phyloP scores from a whole-genome alignment of 2,888 invertebrate species.

The Gasteruption jaculator region DNA sequence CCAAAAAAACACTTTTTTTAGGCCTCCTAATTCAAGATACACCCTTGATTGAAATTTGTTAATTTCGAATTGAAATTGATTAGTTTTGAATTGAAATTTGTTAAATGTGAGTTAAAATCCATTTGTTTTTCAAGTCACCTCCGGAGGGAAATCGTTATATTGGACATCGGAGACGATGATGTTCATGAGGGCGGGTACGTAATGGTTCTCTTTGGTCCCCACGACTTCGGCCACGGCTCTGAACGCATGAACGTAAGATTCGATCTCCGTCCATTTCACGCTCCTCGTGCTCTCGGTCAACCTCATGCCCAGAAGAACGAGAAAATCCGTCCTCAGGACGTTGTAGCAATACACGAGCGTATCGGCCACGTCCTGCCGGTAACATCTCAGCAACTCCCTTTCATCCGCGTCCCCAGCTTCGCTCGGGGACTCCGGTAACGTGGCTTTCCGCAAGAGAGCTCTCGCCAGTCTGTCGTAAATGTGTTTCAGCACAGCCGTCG shows the following conservation, averaged over 20 bases:
- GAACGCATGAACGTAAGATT: slow-evolving; percentile 55
- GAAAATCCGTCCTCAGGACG: slow-evolving; percentile 70
- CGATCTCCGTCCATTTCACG: slow-evolving; percentile 57
- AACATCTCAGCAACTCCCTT: slow-evolving; percentile 75
- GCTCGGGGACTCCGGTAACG: slow-evolving; percentile 57
- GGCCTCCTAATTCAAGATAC: too few relatives aligned
- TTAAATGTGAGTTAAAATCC: too few relatives aligned
- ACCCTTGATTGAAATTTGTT: too few relatives aligned
- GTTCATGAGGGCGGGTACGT: slow-evolving; percentile 54
- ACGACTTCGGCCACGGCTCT: slow-evolving; percentile 56
- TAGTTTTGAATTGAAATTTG: too few relatives aligned
- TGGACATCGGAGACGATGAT: slow-evolving; percentile 41
- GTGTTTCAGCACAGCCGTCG: slow-evolving; percentile 57
- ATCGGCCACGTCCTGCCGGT: slow-evolving; percentile 81
- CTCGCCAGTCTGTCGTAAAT: slow-evolving; percentile 76
- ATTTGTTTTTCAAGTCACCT: too few relatives aligned
- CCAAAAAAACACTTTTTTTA: too few relatives aligned
- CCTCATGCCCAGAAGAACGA: slow-evolving; percentile 66
- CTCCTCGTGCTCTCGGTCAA: slow-evolving; percentile 57
- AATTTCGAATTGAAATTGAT: too few relatives aligned
- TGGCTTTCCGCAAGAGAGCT: slow-evolving; percentile 74
- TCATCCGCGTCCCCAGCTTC: slow-evolving; percentile 63
- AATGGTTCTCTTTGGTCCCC: slow-evolving; percentile 43
- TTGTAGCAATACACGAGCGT: slow-evolving; percentile 84
- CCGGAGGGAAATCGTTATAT: slow-evolving; percentile 41